A percentile compares a stretch with the other conserved stretches of the same genome.
These are phyloP conservation scores for Hydraecia micacea DNA, from an alignment of 2,888 invertebrate genomes.

Conservation along the genomic window DNA sequence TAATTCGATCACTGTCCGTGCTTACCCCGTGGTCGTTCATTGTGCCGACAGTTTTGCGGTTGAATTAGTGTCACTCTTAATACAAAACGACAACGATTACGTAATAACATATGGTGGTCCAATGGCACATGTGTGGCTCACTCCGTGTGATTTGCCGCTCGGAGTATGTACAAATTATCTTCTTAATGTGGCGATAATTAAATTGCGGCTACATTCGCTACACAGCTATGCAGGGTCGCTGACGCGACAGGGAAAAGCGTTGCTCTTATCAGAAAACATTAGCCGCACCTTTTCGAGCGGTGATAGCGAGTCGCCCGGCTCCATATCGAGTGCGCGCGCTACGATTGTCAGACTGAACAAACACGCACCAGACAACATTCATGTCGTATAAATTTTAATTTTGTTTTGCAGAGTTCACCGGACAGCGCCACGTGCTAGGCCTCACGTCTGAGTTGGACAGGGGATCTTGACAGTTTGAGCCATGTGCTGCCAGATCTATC, in stretches of 20 bases:
- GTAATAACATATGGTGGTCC: slow-evolving; percentile 85
- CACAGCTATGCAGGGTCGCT: slow-evolving; percentile 80
- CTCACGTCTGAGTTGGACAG: slow-evolving; percentile 90
- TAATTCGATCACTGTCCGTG: slow-evolving; percentile 24
- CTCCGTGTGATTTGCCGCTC: slow-evolving; percentile 73
- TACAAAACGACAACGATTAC: slow-evolving; percentile 78
- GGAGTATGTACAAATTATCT: slow-evolving; percentile 73
- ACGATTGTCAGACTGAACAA: slow-evolving; percentile 82
- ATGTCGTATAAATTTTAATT: slow-evolving; percentile 70
- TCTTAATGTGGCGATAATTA: slow-evolving; percentile 72
- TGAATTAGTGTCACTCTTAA: slow-evolving; percentile 74
- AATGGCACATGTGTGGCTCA: slow-evolving; percentile 83
- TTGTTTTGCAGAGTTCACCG: slow-evolving; percentile 75
- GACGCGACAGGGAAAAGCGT: slow-evolving; percentile 87
- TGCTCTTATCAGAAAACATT: slow-evolving; percentile 88
- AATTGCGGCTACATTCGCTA: slow-evolving; percentile 76
- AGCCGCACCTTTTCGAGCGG: slow-evolving; percentile 88
- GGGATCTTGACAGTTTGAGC: slow-evolving; percentile 89
- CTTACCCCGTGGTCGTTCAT: slow-evolving; percentile 21
- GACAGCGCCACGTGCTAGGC: slow-evolving; percentile 66
- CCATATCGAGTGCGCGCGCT: slow-evolving; percentile 80
- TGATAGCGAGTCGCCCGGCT: slow-evolving; percentile 84
- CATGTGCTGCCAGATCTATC: slow-evolving; percentile 90
- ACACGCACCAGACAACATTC: slow-evolving; percentile 71
- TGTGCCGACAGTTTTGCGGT: slow-evolving; percentile 63